phyloP scores from a whole-genome alignment of 2,888 invertebrate species.

The Opisthograptis luteolata region DNA sequence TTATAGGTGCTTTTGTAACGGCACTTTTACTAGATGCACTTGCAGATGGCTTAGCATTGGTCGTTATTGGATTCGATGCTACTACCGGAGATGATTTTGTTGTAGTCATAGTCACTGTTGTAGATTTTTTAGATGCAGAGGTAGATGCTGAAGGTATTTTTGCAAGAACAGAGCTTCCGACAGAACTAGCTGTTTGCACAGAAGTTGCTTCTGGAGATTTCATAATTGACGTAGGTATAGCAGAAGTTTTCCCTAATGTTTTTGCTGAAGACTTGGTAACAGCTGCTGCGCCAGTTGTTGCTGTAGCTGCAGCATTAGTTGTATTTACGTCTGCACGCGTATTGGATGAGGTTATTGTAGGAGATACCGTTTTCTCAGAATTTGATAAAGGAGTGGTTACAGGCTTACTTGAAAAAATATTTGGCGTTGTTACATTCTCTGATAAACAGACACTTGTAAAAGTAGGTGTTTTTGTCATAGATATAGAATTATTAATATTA shows the following conservation, averaged over 20 bases:
- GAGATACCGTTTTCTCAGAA: slow-evolving; percentile 1
- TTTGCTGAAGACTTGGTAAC: not conserved
- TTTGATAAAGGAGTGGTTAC: slow-evolving; percentile 24
- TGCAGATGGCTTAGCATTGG: not conserved
- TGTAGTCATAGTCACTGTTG: not conserved
- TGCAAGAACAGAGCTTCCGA: not conserved
- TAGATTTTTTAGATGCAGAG: not conserved
- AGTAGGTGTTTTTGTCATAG: slow-evolving; percentile 27
- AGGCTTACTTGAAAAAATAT: slow-evolving; percentile 4
- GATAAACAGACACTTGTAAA: slow-evolving; percentile 15
- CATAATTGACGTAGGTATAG: not conserved
- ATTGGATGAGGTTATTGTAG: not conserved
- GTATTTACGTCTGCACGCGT: slow-evolving; percentile 1
- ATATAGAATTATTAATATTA: slow-evolving; percentile 20
- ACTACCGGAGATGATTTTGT: not conserved
- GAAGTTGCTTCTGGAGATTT: slow-evolving; percentile 2
- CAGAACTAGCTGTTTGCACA: not conserved
- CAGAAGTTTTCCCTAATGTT: not conserved
- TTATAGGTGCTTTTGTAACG: not conserved
- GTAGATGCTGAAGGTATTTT: slow-evolving; percentile 2
- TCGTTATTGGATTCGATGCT: not conserved
- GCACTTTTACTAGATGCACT: not conserved
- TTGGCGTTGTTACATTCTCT: slow-evolving; percentile 1
- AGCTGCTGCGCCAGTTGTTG: not conserved
- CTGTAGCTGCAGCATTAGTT: not conserved